Conservation (phyloP, 2,888 invertebrate genomes). For the Eilema caniola region DNA sequence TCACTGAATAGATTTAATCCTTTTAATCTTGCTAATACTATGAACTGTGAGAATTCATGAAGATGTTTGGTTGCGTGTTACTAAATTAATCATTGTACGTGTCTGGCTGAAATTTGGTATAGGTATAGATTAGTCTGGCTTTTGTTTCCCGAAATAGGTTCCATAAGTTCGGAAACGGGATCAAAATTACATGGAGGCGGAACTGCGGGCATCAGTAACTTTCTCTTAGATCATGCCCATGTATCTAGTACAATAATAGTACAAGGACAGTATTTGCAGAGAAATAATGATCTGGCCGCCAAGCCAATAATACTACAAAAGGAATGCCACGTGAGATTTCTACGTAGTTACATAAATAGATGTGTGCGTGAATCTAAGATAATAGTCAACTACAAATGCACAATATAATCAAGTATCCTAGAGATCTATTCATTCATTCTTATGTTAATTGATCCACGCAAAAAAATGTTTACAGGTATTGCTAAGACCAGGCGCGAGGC, state of each 20-base stretch:
- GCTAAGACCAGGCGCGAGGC: neutral
- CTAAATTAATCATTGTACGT: too few species aligned
- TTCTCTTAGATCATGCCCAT: too few species aligned
- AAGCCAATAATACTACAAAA: neutral
- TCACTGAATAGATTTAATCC: neutral
- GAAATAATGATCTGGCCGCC: neutral
- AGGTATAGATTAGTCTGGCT: too few species aligned
- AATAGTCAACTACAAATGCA: neutral
- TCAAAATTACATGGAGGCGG: too few species aligned
- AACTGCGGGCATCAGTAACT: too few species aligned
- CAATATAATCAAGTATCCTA: neutral
- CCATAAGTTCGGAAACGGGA: too few species aligned
- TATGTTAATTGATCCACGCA: neutral
- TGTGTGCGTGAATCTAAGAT: neutral
- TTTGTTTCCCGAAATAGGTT: too few species aligned
- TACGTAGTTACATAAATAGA: neutral
- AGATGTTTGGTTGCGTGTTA: too few species aligned
- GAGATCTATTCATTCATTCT: neutral
- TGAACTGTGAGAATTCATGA: too few species aligned
- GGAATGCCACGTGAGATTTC: constrained; percentile 5
- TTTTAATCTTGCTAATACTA: too few species aligned
- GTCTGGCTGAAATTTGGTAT: too few species aligned
- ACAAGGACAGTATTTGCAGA: neutral
- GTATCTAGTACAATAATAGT: neutral
- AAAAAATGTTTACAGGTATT: neutral